Evolutionary conservation across 2,888 invertebrate genomes (phyloP), one percentile per base, ranked within the genome.

Genomic region (Lepetodrilus schrolli): DNA sequence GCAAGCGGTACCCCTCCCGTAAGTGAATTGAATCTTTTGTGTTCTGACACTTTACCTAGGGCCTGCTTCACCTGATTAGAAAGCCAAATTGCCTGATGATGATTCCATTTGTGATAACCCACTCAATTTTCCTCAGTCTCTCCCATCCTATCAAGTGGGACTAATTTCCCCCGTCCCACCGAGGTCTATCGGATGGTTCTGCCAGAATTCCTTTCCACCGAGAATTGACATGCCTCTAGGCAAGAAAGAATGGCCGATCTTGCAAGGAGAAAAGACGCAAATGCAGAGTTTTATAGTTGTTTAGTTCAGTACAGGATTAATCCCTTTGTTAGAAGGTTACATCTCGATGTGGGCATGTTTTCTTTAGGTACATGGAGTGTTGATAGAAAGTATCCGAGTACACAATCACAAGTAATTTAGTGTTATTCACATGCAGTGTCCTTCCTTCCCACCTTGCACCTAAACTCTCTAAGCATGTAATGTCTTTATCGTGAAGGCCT

Each of bases 21-120:
- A 30, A 30, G 30, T 58, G n/a, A 30, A 58, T 58, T 34, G 58
- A 4, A 43, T 30, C 58, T 30, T 5, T 30, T 58, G 58, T 58
- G 5, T 3, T 13, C 17, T 58, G 58, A 58, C 58, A 58, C 58
- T 10, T 58, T 58, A 17, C 30, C 26, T 30, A 26, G 58, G 34
- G 58, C 58, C 26, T 17, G 30, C 30, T 58, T 34, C 34, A 58
- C 7, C 34, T 30, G 58, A 7, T 26, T n/a, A 23, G 23, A 51
- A 58, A 58, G 58, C 17, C 26, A 30, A 58, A 58, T 58, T 58
- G 30, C 58, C 58, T 30, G 58, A 30, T 17, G 34, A 58, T 58
- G 7, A 58, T 58, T 58, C 34, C 26, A 58, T 30, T 58, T 58
- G 58, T 58, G 26, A 30, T 58, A 30, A 58, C 58, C n/a, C 30